These are phyloP conservation scores for Eupithecia insigniata DNA, from an alignment of 2,888 invertebrate genomes.

Conservation along the genomic window DNA sequence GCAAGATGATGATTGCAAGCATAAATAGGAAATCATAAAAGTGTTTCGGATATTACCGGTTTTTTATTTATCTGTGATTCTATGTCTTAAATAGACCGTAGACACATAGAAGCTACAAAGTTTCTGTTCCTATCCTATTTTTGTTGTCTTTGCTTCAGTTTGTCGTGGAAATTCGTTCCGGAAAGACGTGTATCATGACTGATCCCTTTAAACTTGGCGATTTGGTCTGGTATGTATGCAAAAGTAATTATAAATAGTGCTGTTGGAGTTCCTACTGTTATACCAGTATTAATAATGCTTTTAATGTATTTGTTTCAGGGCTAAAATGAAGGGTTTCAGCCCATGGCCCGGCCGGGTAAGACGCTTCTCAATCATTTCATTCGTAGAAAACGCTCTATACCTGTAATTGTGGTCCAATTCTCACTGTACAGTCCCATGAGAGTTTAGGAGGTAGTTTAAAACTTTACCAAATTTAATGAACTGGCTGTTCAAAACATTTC, in stretches of 20 bases:
- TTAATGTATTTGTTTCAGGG: constrained; percentile 87
- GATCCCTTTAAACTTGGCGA: constrained; percentile 81
- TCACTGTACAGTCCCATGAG: constrained; percentile 12
- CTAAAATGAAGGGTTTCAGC: constrained; percentile 98
- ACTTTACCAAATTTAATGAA: constrained; percentile 33
- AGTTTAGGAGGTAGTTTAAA: constrained; percentile 42
- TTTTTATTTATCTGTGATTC: constrained; percentile 20
- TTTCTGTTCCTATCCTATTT: constrained; percentile 50
- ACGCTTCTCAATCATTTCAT: constrained; percentile 67
- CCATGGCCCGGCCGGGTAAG: constrained; percentile 99
- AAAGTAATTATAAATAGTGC: constrained; percentile 47
- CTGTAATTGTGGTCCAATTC: constrained; percentile 23
- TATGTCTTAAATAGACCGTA: constrained; percentile 49
- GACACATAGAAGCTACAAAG: constrained; percentile 51
- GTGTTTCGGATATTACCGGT: constrained; percentile 47
- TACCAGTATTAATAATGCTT: constrained; percentile 43
- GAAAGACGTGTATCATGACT: constrained; percentile 69
- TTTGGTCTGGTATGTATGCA: constrained; percentile 80
- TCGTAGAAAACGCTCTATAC: constrained; percentile 32
- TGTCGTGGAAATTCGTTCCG: constrained; percentile 69
- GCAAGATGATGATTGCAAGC: constrained; percentile 19
- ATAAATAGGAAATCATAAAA: constrained; percentile 28
- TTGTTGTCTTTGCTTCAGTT: constrained; percentile 72
- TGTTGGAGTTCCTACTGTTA: constrained; percentile 66
- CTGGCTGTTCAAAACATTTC: constrained; percentile 40